Conservation (phyloP, 2,797 vertebrate genomes). For the Alexandromys oeconomus region DNA sequence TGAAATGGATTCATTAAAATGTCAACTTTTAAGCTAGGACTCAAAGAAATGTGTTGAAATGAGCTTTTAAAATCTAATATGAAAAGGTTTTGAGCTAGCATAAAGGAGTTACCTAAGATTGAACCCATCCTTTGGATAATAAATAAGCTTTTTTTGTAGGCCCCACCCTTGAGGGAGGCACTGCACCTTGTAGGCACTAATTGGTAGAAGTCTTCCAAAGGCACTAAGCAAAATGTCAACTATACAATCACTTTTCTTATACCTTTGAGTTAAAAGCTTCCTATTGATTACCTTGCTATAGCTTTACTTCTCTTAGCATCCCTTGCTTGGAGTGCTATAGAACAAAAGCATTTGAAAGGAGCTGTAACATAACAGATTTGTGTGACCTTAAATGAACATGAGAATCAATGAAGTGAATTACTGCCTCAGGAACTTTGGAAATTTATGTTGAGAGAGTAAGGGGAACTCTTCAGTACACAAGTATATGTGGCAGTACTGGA, state of each 20-base stretch:
- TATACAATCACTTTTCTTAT: background rate
- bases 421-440: background rate
- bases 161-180: background rate
- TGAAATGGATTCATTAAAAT: background rate
- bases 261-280: conserved; percentile 18
- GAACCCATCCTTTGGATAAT: background rate
- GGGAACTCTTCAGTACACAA: conserved; percentile 8
- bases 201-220: background rate
- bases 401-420: conserved; percentile 29
- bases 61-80: background rate
- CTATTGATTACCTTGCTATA: background rate
- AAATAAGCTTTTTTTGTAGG: background rate
- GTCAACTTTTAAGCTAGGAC: background rate
- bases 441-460: background rate
- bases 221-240: background rate
- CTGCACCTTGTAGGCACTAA: background rate
- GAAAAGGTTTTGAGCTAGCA: background rate
- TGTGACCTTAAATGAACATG: background rate
- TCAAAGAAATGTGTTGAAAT: background rate
- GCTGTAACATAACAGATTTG: too few species aligned
- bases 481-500: background rate
- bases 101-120: background rate
- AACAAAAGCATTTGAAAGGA: conserved; percentile 36
- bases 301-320: background rate
- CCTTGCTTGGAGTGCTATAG: background rate